Evolutionary conservation across 2,797 vertebrate genomes (phyloP), one percentile per base, ranked within the genome.

Genomic region (Smutsia temminckii): DNA sequence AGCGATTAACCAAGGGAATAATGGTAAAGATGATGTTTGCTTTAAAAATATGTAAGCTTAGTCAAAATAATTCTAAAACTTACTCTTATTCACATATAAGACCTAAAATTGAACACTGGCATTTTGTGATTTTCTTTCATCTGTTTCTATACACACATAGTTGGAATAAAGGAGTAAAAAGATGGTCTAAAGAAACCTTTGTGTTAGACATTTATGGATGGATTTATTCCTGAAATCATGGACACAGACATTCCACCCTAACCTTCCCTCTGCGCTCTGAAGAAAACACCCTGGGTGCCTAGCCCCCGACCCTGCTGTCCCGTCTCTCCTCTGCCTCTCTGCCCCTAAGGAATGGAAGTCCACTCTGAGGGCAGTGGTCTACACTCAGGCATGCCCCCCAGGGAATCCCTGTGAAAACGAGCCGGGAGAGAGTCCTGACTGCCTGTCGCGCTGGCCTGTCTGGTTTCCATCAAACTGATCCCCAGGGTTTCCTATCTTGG

Each of bases 391-490:
- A 57, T 4, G 74, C 8, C 25, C 40, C 29, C 5, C 4, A 0
- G 10, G 32, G 16, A 11, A 55, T 27, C 11, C 32, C 46, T 2
- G 6, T 2, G 49, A 9, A 53, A 18, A 72, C 7, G 7, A 21
- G 32, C 7, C 7, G 0, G 46, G 9, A 4, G 9, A 4, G 17
- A 16, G 17, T 3, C 0, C 4, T 1, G 3, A 66, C 11, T 61
- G 10, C 12, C 21, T 34, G 46, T 10, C 1, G 4, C 14, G 6
- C 23, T 27, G 5, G 5, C 5, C 42, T 2, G 11, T 0, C 42
- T 1, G 9, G 1, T 8, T 8, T 32, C 23, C 16, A 1, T 4
- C 2, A 6, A 20, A 8, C 4, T 0, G 11, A 21, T 16, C 23
- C 2, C 1, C 25, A 4, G 0, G 1, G 21, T 17, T 66, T 81